These are phyloP conservation scores for Archaeoteleia sp. DNA, from an alignment of 2,888 invertebrate species.

Conservation along the genomic window DNA sequence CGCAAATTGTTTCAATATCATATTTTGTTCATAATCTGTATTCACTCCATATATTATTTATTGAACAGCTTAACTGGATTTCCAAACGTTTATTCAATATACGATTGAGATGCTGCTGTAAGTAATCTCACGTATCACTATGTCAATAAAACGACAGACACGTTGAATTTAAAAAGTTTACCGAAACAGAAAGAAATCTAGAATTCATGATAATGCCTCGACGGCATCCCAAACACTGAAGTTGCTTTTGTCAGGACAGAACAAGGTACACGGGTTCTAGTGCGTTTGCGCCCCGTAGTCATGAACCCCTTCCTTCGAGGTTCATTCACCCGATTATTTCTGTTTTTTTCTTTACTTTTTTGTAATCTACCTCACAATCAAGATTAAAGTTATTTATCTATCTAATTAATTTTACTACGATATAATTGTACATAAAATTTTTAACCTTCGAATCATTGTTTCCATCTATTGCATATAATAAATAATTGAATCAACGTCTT, in stretches of 20 bases:
- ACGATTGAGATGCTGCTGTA: neutral
- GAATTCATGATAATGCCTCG: constrained; percentile 44
- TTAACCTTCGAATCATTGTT: too few species aligned
- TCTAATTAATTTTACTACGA: constrained; percentile 22
- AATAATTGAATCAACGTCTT: constrained; percentile 7
- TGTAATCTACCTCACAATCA: neutral
- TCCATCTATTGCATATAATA: neutral
- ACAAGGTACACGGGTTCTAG: constrained; percentile 52
- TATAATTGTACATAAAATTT: too few species aligned
- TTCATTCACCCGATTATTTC: constrained; percentile 52
- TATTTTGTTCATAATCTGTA: too few species aligned
- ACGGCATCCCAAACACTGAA: constrained; percentile 52
- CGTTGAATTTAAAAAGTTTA: constrained; percentile 25
- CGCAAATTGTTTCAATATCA: too few species aligned
- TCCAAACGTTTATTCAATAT: neutral
- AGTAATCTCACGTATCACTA: constrained; percentile 42
- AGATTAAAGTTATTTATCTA: constrained; percentile 39
- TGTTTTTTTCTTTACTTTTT: constrained; percentile 22
- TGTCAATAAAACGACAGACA: constrained; percentile 38
- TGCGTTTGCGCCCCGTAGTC: constrained; percentile 53
- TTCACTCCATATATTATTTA: neutral
- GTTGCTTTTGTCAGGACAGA: constrained; percentile 52
- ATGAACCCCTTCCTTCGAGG: constrained; percentile 52
- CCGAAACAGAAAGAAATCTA: constrained; percentile 13
- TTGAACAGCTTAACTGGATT: too few species aligned